Evolutionary conservation across 2,113 vertebrate genomes (phyloP).

Genomic region (Orycteropus afer): DNA sequence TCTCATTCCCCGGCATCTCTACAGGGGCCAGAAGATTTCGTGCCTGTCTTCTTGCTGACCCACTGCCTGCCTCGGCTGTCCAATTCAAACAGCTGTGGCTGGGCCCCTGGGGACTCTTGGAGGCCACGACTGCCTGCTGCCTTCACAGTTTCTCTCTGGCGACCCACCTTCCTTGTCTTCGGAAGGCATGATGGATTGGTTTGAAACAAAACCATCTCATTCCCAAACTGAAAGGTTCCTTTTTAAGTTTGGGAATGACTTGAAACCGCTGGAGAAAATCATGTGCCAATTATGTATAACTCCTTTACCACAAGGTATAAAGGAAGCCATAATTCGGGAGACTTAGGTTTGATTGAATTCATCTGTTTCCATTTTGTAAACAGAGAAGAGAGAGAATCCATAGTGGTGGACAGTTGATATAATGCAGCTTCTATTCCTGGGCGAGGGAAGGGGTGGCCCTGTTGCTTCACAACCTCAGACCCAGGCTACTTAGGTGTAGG

Average conservation of each 20-base stretch:
- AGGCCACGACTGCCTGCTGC: neutral
- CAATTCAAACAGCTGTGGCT: neutral
- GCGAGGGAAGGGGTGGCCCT: conserved; percentile 68
- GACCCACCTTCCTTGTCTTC: conserved; percentile 27
- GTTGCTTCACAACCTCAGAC: neutral
- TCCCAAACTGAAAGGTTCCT: conserved; percentile 83
- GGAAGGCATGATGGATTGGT: conserved; percentile 73
- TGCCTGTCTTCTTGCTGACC: neutral
- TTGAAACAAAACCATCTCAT: conserved; percentile 78
- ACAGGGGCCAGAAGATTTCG: neutral
- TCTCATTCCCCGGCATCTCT: neutral
- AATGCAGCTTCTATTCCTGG: conserved; percentile 73
- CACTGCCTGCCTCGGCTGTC: neutral
- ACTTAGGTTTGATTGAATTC: conserved; percentile 83
- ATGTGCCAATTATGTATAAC: conserved; percentile 85
- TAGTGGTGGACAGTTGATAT: conserved; percentile 76
- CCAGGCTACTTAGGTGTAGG: conserved; percentile 52
- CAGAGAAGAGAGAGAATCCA: conserved; percentile 74
- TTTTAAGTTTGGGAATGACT: conserved; percentile 79
- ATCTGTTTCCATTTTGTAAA: conserved; percentile 88
- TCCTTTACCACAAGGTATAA: conserved; percentile 83
- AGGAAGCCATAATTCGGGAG: conserved; percentile 84
- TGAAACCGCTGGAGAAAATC: conserved; percentile 84
- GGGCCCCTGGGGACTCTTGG: neutral
- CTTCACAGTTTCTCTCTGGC: conserved; percentile 1